Conservation (phyloP, 2,113 vertebrate genomes). For the Crypturellus undulatus region DNA sequence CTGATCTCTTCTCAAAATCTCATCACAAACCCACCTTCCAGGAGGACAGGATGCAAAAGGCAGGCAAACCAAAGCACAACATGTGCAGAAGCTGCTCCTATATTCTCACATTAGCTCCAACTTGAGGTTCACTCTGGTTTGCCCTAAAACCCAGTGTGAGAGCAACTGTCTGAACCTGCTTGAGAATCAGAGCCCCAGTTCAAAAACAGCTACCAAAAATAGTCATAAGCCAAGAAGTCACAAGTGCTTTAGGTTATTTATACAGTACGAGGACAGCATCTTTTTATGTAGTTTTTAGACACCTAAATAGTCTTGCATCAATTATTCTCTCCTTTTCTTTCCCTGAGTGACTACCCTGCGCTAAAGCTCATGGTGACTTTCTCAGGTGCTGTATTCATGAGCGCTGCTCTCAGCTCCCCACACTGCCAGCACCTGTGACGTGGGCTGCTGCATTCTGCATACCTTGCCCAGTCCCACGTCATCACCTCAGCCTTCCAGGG, state of each 20-base stretch:
- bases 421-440: not conserved
- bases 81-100: not conserved
- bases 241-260: not conserved
- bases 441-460: fast-evolving
- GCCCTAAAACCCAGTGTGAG: not conserved
- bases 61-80: too few species aligned
- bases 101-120: not conserved
- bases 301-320: not conserved
- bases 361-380: not conserved
- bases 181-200: not conserved
- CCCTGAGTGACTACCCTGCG: not conserved
- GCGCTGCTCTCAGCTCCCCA: not conserved
- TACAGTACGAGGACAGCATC: not conserved
- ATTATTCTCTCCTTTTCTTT: not conserved
- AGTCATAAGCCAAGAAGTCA: not conserved
- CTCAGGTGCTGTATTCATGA: not conserved
- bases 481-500: not conserved
- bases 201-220: not conserved
- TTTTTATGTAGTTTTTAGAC: not conserved
- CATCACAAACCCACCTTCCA: not conserved
- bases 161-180: not conserved
- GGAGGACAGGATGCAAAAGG: not conserved
- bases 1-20: not conserved
- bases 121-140: not conserved
- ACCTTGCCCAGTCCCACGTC: not conserved